Percentiles rank a stretch among this genome's conserved stretches.
These are phyloP conservation scores for Xiphophorus birchmanni DNA, from an alignment of 2,797 vertebrate genomes.

Conservation along the genomic window DNA sequence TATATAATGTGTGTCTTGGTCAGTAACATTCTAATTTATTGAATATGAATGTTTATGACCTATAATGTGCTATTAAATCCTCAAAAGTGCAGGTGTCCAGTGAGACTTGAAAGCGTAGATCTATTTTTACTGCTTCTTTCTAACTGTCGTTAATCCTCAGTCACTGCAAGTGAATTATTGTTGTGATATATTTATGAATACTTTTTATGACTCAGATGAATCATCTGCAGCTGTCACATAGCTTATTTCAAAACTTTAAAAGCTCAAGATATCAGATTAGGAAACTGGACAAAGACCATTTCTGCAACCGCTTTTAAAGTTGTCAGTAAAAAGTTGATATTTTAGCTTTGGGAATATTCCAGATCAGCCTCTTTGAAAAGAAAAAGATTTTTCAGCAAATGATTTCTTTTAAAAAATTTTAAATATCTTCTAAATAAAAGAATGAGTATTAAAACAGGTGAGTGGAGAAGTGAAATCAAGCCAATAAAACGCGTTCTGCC, in stretches of 20 bases:
- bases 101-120: neutral
- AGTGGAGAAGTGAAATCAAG: conserved; percentile 10
- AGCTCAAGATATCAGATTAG: neutral
- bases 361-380: neutral
- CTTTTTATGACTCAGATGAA: neutral
- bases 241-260: neutral
- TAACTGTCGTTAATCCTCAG: neutral
- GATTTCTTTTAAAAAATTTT: neutral
- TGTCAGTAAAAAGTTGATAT: neutral
- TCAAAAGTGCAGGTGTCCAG: neutral
- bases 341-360: neutral
- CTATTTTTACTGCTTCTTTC: neutral
- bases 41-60: neutral
- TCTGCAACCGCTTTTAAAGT: neutral
- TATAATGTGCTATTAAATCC: neutral
- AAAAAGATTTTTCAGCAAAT: neutral
- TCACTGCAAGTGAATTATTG: neutral
- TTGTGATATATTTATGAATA: neutral
- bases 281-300: neutral
- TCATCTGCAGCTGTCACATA: neutral
- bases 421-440: neutral
- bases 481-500: neutral
- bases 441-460: neutral
- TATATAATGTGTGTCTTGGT: neutral
- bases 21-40: neutral